phyloP scores from a whole-genome alignment of 2,797 vertebrate genomes.

The Scolopax rusticola region DNA sequence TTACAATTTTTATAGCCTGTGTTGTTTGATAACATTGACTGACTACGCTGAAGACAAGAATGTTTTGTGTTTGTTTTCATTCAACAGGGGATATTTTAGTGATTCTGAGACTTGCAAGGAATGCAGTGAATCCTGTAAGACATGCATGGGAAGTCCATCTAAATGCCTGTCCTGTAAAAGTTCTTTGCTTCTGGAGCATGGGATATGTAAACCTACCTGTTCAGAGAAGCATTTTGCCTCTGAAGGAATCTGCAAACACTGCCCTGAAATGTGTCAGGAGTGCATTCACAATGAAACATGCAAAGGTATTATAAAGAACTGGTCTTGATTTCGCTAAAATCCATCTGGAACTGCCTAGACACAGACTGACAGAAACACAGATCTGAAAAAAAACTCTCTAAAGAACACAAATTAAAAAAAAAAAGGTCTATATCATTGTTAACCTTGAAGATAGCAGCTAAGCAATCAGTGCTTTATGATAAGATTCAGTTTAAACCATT shows the following conservation, averaged over 20 bases:
- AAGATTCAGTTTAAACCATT: background rate
- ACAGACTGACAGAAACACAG: background rate
- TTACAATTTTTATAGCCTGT: background rate
- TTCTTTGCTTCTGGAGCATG: slow-evolving; percentile 76
- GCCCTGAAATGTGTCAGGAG: slow-evolving; percentile 83
- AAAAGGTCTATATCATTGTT: background rate
- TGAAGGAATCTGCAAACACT: slow-evolving; percentile 82
- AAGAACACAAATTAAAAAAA: background rate
- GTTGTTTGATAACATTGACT: background rate
- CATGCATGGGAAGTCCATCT: slow-evolving; percentile 80
- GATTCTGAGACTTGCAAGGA: slow-evolving; percentile 48
- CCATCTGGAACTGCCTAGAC: background rate
- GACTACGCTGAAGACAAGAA: background rate
- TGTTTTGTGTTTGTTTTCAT: background rate
- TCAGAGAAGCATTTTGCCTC: slow-evolving; percentile 78
- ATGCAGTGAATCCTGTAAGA: slow-evolving; percentile 84
- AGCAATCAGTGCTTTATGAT: background rate
- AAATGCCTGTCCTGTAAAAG: slow-evolving; percentile 85
- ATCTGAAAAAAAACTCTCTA: background rate
- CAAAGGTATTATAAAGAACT: slow-evolving; percentile 78
- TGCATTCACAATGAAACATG: slow-evolving; percentile 85
- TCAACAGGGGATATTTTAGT: slow-evolving; percentile 85
- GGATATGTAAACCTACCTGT: slow-evolving; percentile 82
- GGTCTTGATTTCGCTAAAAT: background rate
- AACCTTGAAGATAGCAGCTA: background rate